Evolutionary conservation across 2,888 invertebrate genomes (phyloP), one percentile per base, ranked within the genome.

Genomic region (Platycnemis pennipes): DNA sequence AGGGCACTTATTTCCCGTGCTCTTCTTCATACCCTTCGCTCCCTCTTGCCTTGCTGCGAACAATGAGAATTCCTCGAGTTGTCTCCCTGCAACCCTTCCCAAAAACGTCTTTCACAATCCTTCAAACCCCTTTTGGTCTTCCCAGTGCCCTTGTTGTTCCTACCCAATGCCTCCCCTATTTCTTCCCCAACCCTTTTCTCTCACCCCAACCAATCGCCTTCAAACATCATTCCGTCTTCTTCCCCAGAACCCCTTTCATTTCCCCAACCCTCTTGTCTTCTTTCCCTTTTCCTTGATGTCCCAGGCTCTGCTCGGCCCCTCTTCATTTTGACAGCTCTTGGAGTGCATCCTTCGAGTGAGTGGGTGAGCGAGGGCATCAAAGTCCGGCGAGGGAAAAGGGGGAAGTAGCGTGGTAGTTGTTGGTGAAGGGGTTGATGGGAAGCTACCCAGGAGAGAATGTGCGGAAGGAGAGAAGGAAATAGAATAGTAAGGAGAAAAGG

Each of bases 111-210:
- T 77, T 77, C 77, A 77, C 77, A 2, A 77, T 37, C 37, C 77
- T 77, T 77, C 77, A 77, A 69, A 77, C 77, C 77, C 77, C 77
- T 77, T 77, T 77, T 37, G 77, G 77, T 77, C 77, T 11, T 77
- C 53, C 53, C 63, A 2, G 63, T 63, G 63, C 63, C 63, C 26
- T 63, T 26, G 26, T 19, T 63, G n/a, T 63, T 3, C 63, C 63
- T 63, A 11, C 49, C 49, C 19, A 49, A 11, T 11, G 11, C n/a
- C 4, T 37, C 77, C 31, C 37, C 37, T 63, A 16, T 63, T 22
- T 63, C n/a, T 63, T 8, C 37, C 11, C 26, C n/a, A 22, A 0
- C 77, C 77, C 77, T 63, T 49, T 22, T 63, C 26, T 37, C 37
- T n/a, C 77, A 77, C 26, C 77, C 77, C 77, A 31, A 26, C 77